Conservation (phyloP, 2,113 vertebrate species). For the Ceyx margarethae region DNA sequence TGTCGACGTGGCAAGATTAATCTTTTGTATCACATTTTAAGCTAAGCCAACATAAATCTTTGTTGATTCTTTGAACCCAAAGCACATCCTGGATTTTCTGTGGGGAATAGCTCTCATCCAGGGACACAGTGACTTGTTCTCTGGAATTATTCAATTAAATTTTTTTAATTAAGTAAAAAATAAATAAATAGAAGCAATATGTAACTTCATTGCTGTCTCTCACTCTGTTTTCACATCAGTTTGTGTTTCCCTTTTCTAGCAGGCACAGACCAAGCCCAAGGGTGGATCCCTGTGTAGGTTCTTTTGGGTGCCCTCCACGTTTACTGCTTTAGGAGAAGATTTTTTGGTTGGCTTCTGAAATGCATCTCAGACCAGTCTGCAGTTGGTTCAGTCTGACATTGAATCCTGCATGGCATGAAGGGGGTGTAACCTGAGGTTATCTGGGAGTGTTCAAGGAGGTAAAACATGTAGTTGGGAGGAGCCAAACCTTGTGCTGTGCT, state of each 20-base stretch:
- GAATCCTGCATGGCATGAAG: background rate
- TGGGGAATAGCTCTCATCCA: background rate
- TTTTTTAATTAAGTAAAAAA: background rate
- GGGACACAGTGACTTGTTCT: background rate
- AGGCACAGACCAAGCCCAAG: background rate
- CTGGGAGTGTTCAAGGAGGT: background rate
- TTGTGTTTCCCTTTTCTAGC: background rate
- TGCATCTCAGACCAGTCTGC: background rate
- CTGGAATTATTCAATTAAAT: background rate
- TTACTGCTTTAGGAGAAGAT: background rate
- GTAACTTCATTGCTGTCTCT: rapidly evolving
- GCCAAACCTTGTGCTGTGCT: background rate
- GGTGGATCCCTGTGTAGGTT: background rate
- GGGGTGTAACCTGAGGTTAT: background rate
- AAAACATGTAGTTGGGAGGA: background rate
- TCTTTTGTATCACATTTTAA: background rate
- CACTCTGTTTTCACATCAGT: background rate
- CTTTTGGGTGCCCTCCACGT: background rate
- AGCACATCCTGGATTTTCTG: background rate
- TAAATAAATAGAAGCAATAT: background rate
- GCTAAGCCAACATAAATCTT: background rate
- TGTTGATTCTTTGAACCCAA: background rate
- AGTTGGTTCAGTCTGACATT: background rate
- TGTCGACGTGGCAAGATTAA: background rate
- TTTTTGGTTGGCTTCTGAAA: background rate